Conservation (phyloP, 2,888 invertebrate genomes). For the Cryptocheilus praepositus region DNA sequence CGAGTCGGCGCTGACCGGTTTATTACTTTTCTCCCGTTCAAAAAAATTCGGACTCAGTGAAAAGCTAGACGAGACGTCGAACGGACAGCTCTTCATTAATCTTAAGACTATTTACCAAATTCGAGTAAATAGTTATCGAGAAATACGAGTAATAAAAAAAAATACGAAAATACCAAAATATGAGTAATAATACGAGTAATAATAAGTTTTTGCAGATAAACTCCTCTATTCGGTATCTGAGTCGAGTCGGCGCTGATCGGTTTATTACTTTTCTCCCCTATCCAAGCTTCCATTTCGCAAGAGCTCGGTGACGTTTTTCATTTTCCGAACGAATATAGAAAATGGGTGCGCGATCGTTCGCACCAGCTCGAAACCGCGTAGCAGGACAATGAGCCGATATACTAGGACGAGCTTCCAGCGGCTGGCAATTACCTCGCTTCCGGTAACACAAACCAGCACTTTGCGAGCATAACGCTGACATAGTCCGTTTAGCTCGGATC, state of each 20-base stretch:
- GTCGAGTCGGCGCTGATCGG: too few relatives aligned
- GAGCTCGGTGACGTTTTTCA: not conserved
- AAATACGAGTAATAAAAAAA: too few relatives aligned
- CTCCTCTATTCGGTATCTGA: too few relatives aligned
- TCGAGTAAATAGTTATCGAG: too few relatives aligned
- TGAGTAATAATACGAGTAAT: not conserved
- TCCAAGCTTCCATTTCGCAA: not conserved
- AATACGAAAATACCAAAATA: too few relatives aligned
- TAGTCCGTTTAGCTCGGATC: slow-evolving; percentile 49
- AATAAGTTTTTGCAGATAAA: not conserved
- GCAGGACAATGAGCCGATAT: slow-evolving; percentile 51
- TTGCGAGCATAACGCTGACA: slow-evolving; percentile 61
- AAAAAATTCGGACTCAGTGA: too few relatives aligned
- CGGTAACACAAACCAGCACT: slow-evolving; percentile 73
- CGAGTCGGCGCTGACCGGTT: too few relatives aligned
- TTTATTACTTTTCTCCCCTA: too few relatives aligned
- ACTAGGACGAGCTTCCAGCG: slow-evolving; percentile 50
- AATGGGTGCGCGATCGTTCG: slow-evolving; percentile 44
- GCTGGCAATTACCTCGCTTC: slow-evolving; percentile 67
- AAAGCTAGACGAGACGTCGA: too few relatives aligned
- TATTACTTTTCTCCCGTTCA: too few relatives aligned
- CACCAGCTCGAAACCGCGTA: slow-evolving; percentile 30
- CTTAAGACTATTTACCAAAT: too few relatives aligned
- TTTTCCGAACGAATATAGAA: slow-evolving; percentile 20
- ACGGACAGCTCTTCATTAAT: too few relatives aligned